These are phyloP conservation scores for Sinocyclocheilus rhinocerous DNA, from an alignment of 2,113 vertebrate species.

Conservation along the genomic window DNA sequence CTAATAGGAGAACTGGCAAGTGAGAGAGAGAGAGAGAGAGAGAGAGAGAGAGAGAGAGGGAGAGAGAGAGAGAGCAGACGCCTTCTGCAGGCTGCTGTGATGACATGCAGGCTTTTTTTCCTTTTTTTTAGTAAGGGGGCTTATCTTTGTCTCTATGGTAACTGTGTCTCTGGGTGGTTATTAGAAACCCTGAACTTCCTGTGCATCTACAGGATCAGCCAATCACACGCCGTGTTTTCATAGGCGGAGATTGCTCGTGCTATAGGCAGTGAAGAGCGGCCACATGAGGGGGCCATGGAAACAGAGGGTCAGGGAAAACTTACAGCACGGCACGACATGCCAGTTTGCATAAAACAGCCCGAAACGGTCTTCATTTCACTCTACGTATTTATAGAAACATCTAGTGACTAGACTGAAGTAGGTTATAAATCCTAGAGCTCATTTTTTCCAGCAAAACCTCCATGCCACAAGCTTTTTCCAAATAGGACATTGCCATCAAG, in stretches of 20 bases:
- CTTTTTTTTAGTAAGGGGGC: conserved; percentile 65
- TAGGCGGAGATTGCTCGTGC: conserved; percentile 72
- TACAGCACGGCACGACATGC: neutral
- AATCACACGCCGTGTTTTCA: conserved; percentile 81
- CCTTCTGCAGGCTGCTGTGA: conserved; percentile 76
- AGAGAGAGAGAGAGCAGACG: conserved; percentile 44
- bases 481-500: conserved; percentile 38
- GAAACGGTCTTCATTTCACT: neutral
- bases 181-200: conserved; percentile 90
- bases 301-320: conserved; percentile 54
- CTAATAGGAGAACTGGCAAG: conserved; percentile 74
- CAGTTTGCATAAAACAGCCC: neutral
- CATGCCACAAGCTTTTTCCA: conserved; percentile 33
- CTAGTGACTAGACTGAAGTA: neutral
- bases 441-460: conserved; percentile 29
- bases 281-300: conserved; percentile 64
- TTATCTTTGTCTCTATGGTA: conserved; percentile 85
- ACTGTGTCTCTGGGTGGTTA: conserved; percentile 85
- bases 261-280: conserved; percentile 55
- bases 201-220: conserved; percentile 83
- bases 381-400: neutral
- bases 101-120: conserved; percentile 74
- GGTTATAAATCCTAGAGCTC: neutral
- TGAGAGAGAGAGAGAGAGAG: neutral
- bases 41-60: neutral